Conservation (phyloP, 2,888 invertebrate species). For the Xanthorhoe designata region DNA sequence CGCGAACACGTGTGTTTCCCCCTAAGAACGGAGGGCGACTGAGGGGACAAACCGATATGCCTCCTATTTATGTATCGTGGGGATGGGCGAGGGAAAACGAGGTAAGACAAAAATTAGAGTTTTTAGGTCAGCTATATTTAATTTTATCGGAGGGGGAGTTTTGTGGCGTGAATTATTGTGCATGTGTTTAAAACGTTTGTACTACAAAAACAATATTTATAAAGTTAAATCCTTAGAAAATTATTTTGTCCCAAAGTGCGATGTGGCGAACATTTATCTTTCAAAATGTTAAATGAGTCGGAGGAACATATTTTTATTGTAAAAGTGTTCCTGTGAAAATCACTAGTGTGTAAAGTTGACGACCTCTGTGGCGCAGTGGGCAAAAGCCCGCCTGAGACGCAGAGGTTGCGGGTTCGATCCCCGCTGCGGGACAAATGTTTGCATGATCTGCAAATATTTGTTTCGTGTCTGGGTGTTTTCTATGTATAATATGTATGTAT, state of each 20-base stretch:
- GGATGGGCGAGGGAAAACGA: constrained; percentile 20
- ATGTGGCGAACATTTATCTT: not conserved
- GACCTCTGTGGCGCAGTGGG: too few species aligned
- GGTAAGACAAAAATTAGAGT: constrained; percentile 18
- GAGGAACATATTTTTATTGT: not conserved
- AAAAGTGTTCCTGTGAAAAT: not conserved
- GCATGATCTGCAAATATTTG: too few species aligned
- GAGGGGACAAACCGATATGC: constrained; percentile 23
- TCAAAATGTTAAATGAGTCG: not conserved
- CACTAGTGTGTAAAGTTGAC: too few species aligned
- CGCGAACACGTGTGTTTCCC: constrained; percentile 40
- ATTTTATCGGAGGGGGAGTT: constrained; percentile 18
- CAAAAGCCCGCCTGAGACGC: too few species aligned
- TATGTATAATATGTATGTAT: too few species aligned
- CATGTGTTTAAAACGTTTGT: constrained; percentile 18
- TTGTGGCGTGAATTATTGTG: constrained; percentile 29
- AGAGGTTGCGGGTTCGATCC: too few species aligned
- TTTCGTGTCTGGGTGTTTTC: too few species aligned
- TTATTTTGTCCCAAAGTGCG: not conserved
- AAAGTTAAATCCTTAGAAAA: not conserved
- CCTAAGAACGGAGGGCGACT: constrained; percentile 51
- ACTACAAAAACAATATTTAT: not conserved
- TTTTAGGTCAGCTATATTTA: constrained; percentile 32
- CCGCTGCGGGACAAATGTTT: too few species aligned
- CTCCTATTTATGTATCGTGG: constrained; percentile 25